Evolutionary conservation across 30 jellyfish, hydroid and myxozoan genomes (phyloP), one percentile per base, ranked within the genome.

Genomic region (Haliclystus octoradiatus): DNA sequence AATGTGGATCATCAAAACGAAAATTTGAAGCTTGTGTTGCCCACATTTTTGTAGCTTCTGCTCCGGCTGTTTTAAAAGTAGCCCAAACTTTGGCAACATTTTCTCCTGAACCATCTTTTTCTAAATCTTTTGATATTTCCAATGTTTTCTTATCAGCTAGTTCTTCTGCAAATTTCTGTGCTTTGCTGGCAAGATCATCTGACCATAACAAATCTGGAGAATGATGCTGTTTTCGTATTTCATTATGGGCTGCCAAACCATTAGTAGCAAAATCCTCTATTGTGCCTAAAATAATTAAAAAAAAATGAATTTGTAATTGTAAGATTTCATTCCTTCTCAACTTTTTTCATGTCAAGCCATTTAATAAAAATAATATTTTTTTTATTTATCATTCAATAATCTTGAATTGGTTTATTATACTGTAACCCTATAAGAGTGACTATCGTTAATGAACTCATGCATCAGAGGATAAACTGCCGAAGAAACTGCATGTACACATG

Each of bases 81-180:
- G 97, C 97, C 97, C 97, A 88, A 14, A 88, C 97, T 50, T 88
- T 88, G 32, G 97, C 97, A n/a, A 88, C 97, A 64, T 88, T 88
- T 78, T 88, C 97, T 0, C 97, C 97, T 62, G 52, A 80, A 3
- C 97, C 97, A 47, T 80, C 83, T 71, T 88, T 88, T 70, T 88
- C 97, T 63, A 88, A 70, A 62, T 88, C 97, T 23, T 65, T 72
- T 13, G 97, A 78, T 27, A 88, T 88, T 66, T 88, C 94, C 65
- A 88, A 63, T 35, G 94, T 52, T 50, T 88, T 88, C 68, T 81
- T 63, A 68, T 88, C 97, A 50, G 97, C 97, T 23, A 88, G 66
- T 34, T 89, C 85, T 76, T 88, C 97, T 1, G 97, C 97, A 69
- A 88, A 70, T 70, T 88, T 88, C 71, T 88, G 97, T 23, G 97